A percentile compares a stretch with the other conserved stretches of the same genome.
Evolutionary conservation across 2,888 invertebrate species (phyloP).

Genomic region (Troilus luridus): DNA sequence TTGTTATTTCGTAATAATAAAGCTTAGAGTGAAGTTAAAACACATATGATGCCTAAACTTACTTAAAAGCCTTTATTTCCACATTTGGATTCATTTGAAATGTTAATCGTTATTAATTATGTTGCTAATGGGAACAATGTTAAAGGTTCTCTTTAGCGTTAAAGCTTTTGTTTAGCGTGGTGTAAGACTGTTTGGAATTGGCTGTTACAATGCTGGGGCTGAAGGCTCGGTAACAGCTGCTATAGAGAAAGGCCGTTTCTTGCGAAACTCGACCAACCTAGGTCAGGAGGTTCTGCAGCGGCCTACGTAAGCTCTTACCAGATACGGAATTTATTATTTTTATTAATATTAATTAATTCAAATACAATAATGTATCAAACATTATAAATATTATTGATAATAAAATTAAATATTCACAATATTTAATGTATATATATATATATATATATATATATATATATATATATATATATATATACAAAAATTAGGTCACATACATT

Average conservation of each 20-base stretch:
- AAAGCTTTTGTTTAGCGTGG: neutral
- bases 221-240: neutral
- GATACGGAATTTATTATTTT: neutral
- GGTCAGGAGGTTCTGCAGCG: neutral
- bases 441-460: no score
- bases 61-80: neutral
- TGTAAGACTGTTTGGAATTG: neutral
- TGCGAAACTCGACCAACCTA: constrained; percentile 31
- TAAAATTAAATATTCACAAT: no score
- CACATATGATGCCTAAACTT: no score
- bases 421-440: no score
- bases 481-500: no score
- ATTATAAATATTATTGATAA: no score
- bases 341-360: neutral
- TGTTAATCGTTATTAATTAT: neutral
- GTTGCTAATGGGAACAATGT: neutral
- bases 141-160: neutral
- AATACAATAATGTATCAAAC: no score
- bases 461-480: no score
- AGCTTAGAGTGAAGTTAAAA: neutral
- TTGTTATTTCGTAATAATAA: neutral
- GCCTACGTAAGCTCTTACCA: neutral
- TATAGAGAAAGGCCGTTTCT: neutral
- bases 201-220: neutral
- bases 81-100: neutral